Conservation (phyloP, 1,140 invertebrate genomes). For the Trialeurodes vaporariorum region DNA sequence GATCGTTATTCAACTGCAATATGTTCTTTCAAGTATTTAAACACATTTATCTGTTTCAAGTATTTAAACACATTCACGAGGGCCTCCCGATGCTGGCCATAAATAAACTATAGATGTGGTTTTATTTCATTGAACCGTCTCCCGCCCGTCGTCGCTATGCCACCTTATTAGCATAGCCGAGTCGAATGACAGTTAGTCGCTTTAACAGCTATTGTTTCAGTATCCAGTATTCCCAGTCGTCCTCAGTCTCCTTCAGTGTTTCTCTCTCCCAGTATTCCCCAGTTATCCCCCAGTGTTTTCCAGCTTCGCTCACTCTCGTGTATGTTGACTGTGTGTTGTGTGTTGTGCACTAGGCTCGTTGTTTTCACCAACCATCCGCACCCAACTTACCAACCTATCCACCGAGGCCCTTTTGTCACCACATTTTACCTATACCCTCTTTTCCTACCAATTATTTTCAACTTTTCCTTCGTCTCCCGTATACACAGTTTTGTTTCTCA, state of each 20-base stretch:
- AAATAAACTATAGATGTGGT: neutral
- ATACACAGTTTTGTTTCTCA: too few relatives aligned
- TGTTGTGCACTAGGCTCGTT: too few relatives aligned
- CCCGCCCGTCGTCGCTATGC: too few relatives aligned
- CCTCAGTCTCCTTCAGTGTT: too few relatives aligned
- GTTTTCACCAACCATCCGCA: too few relatives aligned
- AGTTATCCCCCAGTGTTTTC: too few relatives aligned
- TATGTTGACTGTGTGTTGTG: too few relatives aligned
- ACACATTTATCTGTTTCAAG: neutral
- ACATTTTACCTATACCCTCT: neutral
- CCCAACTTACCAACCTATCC: too few relatives aligned
- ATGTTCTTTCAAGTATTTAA: neutral
- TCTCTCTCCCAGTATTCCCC: too few relatives aligned
- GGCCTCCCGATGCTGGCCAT: neutral
- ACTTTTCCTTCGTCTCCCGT: too few relatives aligned
- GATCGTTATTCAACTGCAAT: neutral
- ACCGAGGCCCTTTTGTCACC: neutral
- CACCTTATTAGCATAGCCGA: neutral
- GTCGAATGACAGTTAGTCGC: neutral
- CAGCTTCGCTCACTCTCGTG: too few relatives aligned
- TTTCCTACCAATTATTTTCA: neutral
- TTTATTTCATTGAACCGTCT: neutral
- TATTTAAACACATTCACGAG: neutral
- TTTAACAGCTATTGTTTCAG: conserved; percentile 1
- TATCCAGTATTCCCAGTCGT: too few relatives aligned